Evolutionary conservation across 2,888 invertebrate genomes (phyloP).

Genomic region (Pammene aurita): DNA sequence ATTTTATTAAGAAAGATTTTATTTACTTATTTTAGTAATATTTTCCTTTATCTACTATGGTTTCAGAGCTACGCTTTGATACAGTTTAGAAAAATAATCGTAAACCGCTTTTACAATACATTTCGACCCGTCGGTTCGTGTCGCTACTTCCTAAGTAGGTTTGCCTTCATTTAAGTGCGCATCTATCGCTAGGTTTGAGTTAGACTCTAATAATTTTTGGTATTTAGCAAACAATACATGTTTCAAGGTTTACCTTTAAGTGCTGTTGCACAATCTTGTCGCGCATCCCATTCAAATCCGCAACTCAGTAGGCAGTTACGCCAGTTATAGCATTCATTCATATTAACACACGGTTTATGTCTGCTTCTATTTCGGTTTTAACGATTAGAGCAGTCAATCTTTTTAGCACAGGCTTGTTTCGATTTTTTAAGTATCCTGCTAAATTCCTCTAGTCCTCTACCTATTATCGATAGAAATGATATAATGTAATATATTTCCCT

Average conservation of each 20-base stretch:
- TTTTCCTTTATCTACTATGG: conserved; percentile 30
- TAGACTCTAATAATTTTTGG: conserved; percentile 37
- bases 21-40: conserved; percentile 72
- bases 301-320: no score
- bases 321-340: not conserved
- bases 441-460: conserved; percentile 52
- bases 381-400: conserved; percentile 7
- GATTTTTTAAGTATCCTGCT: conserved; percentile 37
- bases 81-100: conserved; percentile 36
- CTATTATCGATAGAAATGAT: conserved; percentile 64
- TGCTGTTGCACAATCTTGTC: no score
- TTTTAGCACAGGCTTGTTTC: conserved; percentile 10
- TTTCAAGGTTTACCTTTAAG: not conserved
- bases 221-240: conserved; percentile 24
- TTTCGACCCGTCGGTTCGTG: conserved; percentile 4
- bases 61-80: conserved; percentile 35
- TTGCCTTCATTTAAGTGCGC: conserved; percentile 24
- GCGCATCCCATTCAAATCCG: not conserved
- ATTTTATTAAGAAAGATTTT: conserved; percentile 63
- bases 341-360: not conserved
- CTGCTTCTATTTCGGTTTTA: conserved; percentile 1
- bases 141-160: conserved; percentile 24
- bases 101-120: conserved; percentile 16
- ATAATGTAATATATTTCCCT: conserved; percentile 64
- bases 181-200: conserved; percentile 34